Percentiles rank a stretch among this genome's conserved stretches.
Evolutionary conservation across 2,797 vertebrate genomes (phyloP).

Genomic region (Rhodeus uyekii): DNA sequence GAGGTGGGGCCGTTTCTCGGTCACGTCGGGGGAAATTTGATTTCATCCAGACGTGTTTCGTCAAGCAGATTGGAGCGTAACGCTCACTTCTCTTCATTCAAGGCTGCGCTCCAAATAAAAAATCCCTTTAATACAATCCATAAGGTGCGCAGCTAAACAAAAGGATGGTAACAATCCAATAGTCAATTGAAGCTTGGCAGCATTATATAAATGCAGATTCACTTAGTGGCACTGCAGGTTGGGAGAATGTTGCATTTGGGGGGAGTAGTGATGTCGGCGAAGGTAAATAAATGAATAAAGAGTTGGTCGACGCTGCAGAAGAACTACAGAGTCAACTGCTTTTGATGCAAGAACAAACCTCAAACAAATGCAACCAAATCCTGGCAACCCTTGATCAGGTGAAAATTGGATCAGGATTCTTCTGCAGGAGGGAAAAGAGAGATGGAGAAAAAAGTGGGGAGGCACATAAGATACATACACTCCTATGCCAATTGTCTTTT

Average conservation of each 20-base stretch:
- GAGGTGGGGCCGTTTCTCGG: constrained; percentile 16
- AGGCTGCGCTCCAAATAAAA: constrained; percentile 49
- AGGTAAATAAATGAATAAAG: constrained; percentile 51
- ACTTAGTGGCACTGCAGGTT: constrained; percentile 9
- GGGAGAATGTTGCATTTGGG: background rate
- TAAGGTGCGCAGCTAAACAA: constrained; percentile 35
- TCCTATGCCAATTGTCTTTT: constrained; percentile 9
- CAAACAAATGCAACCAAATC: constrained; percentile 53
- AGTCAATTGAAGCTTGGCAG: constrained; percentile 29
- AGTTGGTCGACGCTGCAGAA: constrained; percentile 43
- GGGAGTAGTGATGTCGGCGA: constrained; percentile 1
- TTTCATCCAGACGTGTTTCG: constrained; percentile 26
- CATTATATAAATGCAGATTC: constrained; percentile 50
- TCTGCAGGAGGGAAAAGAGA: constrained; percentile 43
- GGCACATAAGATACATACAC: background rate
- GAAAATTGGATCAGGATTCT: constrained; percentile 57
- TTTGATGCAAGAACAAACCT: constrained; percentile 57
- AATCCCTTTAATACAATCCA: constrained; percentile 48
- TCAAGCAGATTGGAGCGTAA: constrained; percentile 29
- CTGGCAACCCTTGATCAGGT: constrained; percentile 54
- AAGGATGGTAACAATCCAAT: constrained; percentile 41
- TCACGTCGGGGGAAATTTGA: constrained; percentile 14
- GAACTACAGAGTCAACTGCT: constrained; percentile 38
- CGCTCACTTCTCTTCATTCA: constrained; percentile 23
- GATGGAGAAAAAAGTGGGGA: constrained; percentile 6